Conservation (phyloP, 2,113 vertebrate species). For the Benitochromis conjunctus region DNA sequence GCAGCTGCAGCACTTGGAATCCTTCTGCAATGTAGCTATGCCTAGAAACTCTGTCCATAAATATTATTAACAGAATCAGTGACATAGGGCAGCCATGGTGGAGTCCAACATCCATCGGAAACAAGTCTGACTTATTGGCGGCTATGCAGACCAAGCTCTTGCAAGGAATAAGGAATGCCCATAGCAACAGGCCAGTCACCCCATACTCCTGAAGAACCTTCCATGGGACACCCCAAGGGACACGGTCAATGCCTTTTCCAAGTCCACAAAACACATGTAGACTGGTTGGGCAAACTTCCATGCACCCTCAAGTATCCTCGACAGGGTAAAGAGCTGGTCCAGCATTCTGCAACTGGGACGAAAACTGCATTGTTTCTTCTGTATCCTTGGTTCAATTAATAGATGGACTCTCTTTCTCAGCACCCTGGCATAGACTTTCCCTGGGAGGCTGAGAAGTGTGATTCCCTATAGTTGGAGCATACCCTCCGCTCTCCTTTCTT, state of each 20-base stretch:
- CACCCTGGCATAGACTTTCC: background rate
- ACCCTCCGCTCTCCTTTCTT: background rate
- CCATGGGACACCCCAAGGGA: background rate
- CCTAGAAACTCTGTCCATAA: too few relatives aligned
- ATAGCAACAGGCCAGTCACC: too few relatives aligned
- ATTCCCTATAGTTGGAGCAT: background rate
- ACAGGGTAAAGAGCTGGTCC: background rate
- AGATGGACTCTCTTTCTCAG: background rate
- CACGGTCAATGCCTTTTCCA: rapidly evolving
- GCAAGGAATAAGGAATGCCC: too few relatives aligned
- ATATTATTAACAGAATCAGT: too few relatives aligned
- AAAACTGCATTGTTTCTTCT: background rate
- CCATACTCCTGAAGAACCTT: too few relatives aligned
- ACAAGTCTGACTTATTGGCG: too few relatives aligned
- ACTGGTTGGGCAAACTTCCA: background rate
- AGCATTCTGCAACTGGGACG: background rate
- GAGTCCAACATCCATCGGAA: too few relatives aligned
- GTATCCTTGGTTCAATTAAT: background rate
- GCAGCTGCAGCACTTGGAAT: too few relatives aligned
- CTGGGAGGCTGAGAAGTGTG: background rate
- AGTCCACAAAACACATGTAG: too few relatives aligned
- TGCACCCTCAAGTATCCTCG: background rate
- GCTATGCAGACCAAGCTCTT: too few relatives aligned
- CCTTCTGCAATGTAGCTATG: too few relatives aligned
- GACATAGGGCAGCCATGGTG: too few relatives aligned